Evolutionary conservation across 2,888 invertebrate species (phyloP).

Genomic region (Tinea pellionella): DNA sequence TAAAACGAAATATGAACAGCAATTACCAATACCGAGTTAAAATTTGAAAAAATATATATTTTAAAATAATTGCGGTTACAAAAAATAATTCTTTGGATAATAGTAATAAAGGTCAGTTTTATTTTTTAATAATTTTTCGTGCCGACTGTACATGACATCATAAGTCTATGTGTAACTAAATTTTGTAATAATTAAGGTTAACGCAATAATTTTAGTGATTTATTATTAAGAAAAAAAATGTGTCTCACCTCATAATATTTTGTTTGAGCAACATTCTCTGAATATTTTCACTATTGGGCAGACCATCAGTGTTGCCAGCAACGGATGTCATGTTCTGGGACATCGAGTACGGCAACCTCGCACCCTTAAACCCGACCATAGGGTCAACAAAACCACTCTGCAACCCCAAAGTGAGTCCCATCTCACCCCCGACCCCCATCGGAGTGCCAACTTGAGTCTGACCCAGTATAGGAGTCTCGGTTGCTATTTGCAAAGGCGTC

Average conservation of each 20-base stretch:
- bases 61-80: too few relatives aligned
- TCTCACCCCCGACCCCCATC: slow-evolving; percentile 30
- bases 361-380: slow-evolving; percentile 20
- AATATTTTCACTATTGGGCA: slow-evolving; percentile 54
- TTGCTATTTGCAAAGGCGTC: slow-evolving; percentile 53
- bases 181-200: too few relatives aligned
- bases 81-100: too few relatives aligned
- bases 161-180: too few relatives aligned
- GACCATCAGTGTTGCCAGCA: slow-evolving; percentile 29
- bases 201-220: too few relatives aligned
- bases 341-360: slow-evolving; percentile 25
- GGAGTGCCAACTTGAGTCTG: slow-evolving; percentile 50
- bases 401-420: background rate
- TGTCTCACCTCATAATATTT: slow-evolving; percentile 58
- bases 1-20: too few relatives aligned
- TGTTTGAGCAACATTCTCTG: slow-evolving; percentile 63
- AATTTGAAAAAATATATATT: too few relatives aligned
- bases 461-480: slow-evolving; percentile 45
- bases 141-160: too few relatives aligned
- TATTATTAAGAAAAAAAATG: too few relatives aligned
- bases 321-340: slow-evolving; percentile 34
- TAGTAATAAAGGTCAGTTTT: too few relatives aligned
- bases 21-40: too few relatives aligned
- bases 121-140: too few relatives aligned
- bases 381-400: slow-evolving; percentile 18